Conservation (phyloP, 2,113 vertebrate genomes). For the Ophthalmolycus amberensis region DNA sequence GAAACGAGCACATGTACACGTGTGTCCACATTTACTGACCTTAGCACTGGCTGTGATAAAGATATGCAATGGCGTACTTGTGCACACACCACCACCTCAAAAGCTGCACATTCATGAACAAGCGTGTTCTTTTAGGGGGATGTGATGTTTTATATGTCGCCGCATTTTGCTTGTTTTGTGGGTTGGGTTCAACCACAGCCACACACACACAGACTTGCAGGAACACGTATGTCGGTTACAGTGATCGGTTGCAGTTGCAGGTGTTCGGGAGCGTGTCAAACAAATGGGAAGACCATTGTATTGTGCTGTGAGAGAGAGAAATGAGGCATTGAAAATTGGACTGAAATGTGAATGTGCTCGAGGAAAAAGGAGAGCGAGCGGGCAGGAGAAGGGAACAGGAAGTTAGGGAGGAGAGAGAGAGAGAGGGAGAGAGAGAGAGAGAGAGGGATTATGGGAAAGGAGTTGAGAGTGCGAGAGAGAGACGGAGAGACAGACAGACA, state of each 20-base stretch:
- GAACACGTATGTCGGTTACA: background rate
- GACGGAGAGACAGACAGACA: slow-evolving; percentile 47
- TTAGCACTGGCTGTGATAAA: slow-evolving; percentile 1
- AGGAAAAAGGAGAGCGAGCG: slow-evolving; percentile 38
- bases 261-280: slow-evolving; percentile 9
- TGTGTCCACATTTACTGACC: slow-evolving; percentile 7
- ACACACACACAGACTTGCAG: background rate
- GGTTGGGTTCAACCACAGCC: background rate
- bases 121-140: background rate
- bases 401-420: slow-evolving; percentile 17
- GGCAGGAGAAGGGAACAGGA: slow-evolving; percentile 20
- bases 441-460: slow-evolving; percentile 46
- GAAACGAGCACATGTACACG: background rate
- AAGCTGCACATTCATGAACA: slow-evolving; percentile 7
- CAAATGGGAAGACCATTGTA: slow-evolving; percentile 37
- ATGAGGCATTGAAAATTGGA: slow-evolving; percentile 44
- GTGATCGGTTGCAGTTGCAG: slow-evolving; percentile 51
- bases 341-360: slow-evolving; percentile 50
- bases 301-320: slow-evolving; percentile 7
- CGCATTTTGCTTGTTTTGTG: background rate
- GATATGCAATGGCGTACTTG: slow-evolving; percentile 19
- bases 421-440: slow-evolving; percentile 2
- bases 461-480: background rate
- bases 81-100: background rate
- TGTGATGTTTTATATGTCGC: background rate